These are phyloP conservation scores for Sisor rabdophorus DNA, from an alignment of 2,113 vertebrate genomes.

Conservation along the genomic window DNA sequence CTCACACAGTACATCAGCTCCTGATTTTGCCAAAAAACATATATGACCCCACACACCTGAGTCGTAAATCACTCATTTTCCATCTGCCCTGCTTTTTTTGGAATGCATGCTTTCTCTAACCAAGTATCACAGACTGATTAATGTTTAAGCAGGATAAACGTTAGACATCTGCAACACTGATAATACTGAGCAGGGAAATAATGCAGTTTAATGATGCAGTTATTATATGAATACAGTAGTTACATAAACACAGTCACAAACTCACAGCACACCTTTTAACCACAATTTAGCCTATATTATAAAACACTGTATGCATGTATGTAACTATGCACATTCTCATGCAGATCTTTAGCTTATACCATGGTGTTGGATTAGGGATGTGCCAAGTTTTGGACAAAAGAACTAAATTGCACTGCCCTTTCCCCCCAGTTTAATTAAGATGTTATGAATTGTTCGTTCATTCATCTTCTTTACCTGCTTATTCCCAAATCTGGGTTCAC, in stretches of 20 bases:
- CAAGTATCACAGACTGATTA: neutral
- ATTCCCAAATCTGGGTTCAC: too few relatives aligned
- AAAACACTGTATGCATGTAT: conserved; percentile 1
- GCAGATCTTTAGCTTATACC: conserved; percentile 21
- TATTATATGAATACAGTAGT: conserved; percentile 8
- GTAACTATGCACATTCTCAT: conserved; percentile 11
- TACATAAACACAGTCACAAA: conserved; percentile 12
- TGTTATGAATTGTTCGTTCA: neutral
- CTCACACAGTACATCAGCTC: conserved; percentile 14
- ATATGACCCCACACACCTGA: conserved; percentile 12
- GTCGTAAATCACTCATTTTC: conserved; percentile 28
- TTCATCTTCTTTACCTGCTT: too few relatives aligned
- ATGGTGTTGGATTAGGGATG: conserved; percentile 26
- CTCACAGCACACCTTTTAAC: neutral
- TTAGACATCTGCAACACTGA: neutral
- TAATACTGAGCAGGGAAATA: neutral
- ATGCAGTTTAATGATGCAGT: conserved; percentile 19
- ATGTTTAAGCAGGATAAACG: neutral
- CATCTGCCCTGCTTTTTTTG: neutral
- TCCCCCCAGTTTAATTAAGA: conserved; percentile 19
- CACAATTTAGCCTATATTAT: conserved; percentile 5
- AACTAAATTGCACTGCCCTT: neutral
- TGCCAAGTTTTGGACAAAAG: neutral
- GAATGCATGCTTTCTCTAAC: neutral
- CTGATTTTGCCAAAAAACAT: neutral